Conservation (phyloP, 2,888 invertebrate genomes). For the Coleophora flavipennella region DNA sequence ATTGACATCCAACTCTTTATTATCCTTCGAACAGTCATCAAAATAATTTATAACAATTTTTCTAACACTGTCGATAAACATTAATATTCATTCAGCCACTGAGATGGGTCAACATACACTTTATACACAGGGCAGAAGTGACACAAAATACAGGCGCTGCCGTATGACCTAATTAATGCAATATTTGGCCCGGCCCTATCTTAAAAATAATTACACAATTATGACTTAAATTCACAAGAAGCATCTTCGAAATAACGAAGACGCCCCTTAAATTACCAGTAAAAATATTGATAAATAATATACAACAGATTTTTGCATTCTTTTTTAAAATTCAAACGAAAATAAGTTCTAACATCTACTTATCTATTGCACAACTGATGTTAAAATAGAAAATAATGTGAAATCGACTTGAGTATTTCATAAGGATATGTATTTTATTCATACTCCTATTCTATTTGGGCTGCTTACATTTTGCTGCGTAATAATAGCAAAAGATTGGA, state of each 20-base stretch:
- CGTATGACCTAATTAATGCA: constrained; percentile 65
- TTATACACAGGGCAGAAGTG: constrained; percentile 52
- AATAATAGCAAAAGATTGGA: constrained; percentile 54
- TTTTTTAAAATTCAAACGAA: constrained; percentile 67
- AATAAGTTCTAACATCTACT: constrained; percentile 67
- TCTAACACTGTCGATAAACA: constrained; percentile 73
- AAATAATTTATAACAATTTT: constrained; percentile 75
- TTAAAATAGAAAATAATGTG: constrained; percentile 53
- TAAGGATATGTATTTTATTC: constrained; percentile 64
- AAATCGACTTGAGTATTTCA: constrained; percentile 66
- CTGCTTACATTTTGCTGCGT: constrained; percentile 48
- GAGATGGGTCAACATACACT: constrained; percentile 61
- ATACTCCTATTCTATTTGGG: constrained; percentile 59
- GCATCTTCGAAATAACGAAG: constrained; percentile 33
- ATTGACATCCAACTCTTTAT: constrained; percentile 74
- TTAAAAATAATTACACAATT: constrained; percentile 65
- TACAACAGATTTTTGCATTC: constrained; percentile 68
- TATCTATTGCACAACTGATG: constrained; percentile 70
- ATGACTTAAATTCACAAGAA: constrained; percentile 60
- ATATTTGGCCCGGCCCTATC: constrained; percentile 71
- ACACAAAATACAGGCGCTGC: constrained; percentile 55
- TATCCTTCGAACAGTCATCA: constrained; percentile 75
- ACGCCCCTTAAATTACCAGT: constrained; percentile 44
- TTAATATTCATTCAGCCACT: constrained; percentile 68
- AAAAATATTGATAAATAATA: constrained; percentile 68